These are phyloP conservation scores for Notechis scutatus DNA, from an alignment of 2,113 vertebrate genomes.

Conservation along the genomic window DNA sequence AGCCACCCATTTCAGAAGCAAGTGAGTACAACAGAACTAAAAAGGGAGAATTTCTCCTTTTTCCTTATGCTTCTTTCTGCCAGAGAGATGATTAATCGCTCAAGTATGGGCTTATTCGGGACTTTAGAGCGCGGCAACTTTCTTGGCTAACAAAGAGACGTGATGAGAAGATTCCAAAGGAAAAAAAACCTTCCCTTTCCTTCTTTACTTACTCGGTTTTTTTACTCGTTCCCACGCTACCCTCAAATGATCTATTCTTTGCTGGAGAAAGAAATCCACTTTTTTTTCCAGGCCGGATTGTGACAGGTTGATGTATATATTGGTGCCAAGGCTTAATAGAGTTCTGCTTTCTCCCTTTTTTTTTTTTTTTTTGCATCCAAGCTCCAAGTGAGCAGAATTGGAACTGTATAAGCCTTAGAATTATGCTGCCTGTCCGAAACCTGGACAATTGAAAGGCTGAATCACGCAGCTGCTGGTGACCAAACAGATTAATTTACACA, in stretches of 20 bases:
- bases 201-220: not conserved
- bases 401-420: not conserved
- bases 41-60: not conserved
- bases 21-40: not conserved
- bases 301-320: not conserved
- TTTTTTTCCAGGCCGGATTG: not conserved
- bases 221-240: not conserved
- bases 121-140: not conserved
- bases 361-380: not conserved
- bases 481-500: not conserved
- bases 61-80: not conserved
- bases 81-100: not conserved
- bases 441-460: not conserved
- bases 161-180: not conserved
- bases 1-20: not conserved
- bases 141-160: not conserved
- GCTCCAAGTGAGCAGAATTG: not conserved
- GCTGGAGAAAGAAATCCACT: not conserved
- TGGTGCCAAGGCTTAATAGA: not conserved
- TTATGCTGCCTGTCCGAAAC: not conserved
- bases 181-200: not conserved
- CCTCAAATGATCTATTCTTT: not conserved
- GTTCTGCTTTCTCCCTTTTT: too few species aligned
- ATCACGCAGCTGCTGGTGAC: too few species aligned
- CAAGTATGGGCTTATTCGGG: not conserved